Percentiles rank a stretch among this genome's conserved stretches.
These are phyloP conservation scores for Pterostichus madidus DNA, from an alignment of 2,888 invertebrate species.

Conservation along the genomic window DNA sequence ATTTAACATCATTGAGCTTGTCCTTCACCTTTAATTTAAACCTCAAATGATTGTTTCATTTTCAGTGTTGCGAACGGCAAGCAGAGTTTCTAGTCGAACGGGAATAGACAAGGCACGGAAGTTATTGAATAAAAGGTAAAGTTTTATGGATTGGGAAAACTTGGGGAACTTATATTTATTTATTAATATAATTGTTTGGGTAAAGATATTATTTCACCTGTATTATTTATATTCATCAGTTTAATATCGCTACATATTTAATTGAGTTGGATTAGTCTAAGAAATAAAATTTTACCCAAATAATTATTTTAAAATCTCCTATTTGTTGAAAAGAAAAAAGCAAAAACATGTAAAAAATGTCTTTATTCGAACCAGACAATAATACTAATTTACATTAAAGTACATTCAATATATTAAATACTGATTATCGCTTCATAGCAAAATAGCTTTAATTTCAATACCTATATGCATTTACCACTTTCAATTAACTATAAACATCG, in stretches of 20 bases:
- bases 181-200: too few species aligned
- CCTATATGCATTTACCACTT: conserved; percentile 58
- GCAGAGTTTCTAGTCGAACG: not conserved
- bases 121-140: too few species aligned
- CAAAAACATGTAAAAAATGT: conserved; percentile 61
- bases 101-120: not conserved
- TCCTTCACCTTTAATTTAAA: conserved; percentile 52
- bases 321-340: conserved; percentile 14
- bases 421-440: conserved; percentile 66
- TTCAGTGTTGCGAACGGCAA: not conserved
- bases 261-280: too few species aligned
- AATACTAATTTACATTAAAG: conserved; percentile 64
- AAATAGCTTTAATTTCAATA: conserved; percentile 62
- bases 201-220: too few species aligned
- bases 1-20: conserved; percentile 18
- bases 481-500: conserved; percentile 56
- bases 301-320: too few species aligned
- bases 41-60: not conserved
- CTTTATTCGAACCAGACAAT: conserved; percentile 63
- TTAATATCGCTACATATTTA: too few species aligned
- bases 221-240: too few species aligned
- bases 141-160: too few species aligned
- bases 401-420: conserved; percentile 64
- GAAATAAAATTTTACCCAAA: too few species aligned
- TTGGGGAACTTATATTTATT: too few species aligned